phyloP scores from a whole-genome alignment of 2,888 invertebrate genomes.

The Drosophila quinaria region DNA sequence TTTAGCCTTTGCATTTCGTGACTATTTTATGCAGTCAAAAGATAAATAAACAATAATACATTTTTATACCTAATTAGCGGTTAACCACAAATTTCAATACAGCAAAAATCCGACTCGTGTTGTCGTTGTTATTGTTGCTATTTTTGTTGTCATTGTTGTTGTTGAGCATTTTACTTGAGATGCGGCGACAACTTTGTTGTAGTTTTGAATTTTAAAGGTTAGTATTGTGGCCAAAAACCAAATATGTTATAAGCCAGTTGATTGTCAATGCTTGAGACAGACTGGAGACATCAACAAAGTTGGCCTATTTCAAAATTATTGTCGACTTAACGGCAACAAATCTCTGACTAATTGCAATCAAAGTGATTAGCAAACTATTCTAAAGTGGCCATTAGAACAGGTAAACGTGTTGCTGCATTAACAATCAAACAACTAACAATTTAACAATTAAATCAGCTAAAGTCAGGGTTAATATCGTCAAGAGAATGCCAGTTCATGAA shows the following conservation, averaged over 20 bases:
- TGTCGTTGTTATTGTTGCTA: constrained; percentile 1
- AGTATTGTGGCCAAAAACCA: constrained; percentile 47
- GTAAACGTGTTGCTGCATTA: constrained; percentile 19
- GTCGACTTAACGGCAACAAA: not conserved
- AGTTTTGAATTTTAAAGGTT: constrained; percentile 67
- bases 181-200: constrained; percentile 75
- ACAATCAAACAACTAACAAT: constrained; percentile 16
- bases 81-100: constrained; percentile 80
- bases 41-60: constrained; percentile 58
- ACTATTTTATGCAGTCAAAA: constrained; percentile 42
- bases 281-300: constrained; percentile 20
- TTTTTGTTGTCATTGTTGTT: constrained; percentile 17
- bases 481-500: constrained; percentile 5
- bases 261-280: constrained; percentile 54
- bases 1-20: constrained; percentile 21
- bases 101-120: constrained; percentile 53
- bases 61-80: constrained; percentile 81
- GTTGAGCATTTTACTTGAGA: constrained; percentile 50
- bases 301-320: constrained; percentile 33
- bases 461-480: constrained; percentile 18
- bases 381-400: constrained; percentile 35
- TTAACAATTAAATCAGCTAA: constrained; percentile 11
- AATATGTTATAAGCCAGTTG: constrained; percentile 17
- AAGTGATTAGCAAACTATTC: constrained; percentile 27
- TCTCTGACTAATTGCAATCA: constrained; percentile 26